Conservation (phyloP, 1,140 invertebrate species). For the Rhagoletis pomonella region DNA sequence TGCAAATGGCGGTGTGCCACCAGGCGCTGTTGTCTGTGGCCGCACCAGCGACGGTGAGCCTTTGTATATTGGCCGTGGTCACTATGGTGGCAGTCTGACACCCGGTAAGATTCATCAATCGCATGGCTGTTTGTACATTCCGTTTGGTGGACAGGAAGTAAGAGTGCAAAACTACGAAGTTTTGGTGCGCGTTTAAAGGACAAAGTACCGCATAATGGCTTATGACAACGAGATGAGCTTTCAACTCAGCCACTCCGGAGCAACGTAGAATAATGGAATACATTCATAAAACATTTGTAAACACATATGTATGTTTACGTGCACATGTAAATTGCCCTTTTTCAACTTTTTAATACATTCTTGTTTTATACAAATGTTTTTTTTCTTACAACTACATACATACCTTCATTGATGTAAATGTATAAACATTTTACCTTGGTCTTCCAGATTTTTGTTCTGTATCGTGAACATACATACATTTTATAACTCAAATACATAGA, state of each 20-base stretch:
- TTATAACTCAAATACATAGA: background rate
- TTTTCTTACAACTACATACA: too few relatives aligned
- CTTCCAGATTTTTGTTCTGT: too few relatives aligned
- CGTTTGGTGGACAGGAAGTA: conserved; percentile 79
- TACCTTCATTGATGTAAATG: too few relatives aligned
- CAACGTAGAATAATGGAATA: background rate
- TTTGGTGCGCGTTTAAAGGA: conserved; percentile 65
- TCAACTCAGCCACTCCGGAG: background rate
- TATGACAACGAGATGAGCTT: background rate
- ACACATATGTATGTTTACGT: background rate
- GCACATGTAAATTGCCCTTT: too few relatives aligned
- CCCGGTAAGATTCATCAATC: conserved; percentile 79
- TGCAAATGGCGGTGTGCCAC: conserved; percentile 76
- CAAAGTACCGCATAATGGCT: background rate
- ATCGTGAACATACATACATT: background rate
- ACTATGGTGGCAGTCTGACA: conserved; percentile 77
- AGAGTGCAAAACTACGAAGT: conserved; percentile 79
- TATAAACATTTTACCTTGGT: too few relatives aligned
- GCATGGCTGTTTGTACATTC: conserved; percentile 79
- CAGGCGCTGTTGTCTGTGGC: conserved; percentile 78
- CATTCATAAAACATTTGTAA: background rate
- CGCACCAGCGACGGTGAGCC: conserved; percentile 79
- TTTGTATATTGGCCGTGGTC: conserved; percentile 80
- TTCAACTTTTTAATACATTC: background rate
- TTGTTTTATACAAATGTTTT: background rate